Conservation (phyloP, 1,140 invertebrate genomes). For the Cyphomyrmex costatus region DNA sequence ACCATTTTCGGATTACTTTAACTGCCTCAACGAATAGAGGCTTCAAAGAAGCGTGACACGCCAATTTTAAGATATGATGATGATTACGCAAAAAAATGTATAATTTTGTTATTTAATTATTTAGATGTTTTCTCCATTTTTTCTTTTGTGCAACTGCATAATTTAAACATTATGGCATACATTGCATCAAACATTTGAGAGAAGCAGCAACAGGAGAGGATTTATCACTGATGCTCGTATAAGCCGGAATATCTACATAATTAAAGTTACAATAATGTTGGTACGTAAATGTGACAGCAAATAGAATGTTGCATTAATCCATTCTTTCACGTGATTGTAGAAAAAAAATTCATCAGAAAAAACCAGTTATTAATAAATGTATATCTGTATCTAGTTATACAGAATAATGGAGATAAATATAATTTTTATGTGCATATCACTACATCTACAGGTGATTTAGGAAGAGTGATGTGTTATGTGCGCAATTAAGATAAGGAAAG, state of each 20-base stretch:
- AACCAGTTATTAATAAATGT: neutral
- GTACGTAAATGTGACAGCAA: neutral
- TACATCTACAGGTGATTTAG: neutral
- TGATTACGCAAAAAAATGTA: neutral
- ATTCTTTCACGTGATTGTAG: neutral
- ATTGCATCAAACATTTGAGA: neutral
- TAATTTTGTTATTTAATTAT: conserved; percentile 9
- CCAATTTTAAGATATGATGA: no score
- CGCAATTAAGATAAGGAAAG: neutral
- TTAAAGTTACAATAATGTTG: conserved; percentile 1
- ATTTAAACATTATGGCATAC: neutral
- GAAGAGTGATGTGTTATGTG: neutral
- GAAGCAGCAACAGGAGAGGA: neutral
- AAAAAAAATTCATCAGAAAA: neutral
- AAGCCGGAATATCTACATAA: conserved; percentile 7
- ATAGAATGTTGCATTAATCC: neutral
- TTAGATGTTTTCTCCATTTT: neutral
- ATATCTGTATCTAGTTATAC: neutral
- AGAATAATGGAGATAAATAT: conserved; percentile 4
- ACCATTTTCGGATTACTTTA: no score
- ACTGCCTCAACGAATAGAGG: no score
- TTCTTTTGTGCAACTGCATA: neutral
- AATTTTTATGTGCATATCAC: neutral
- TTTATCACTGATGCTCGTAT: neutral
- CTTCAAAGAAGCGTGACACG: no score